These are phyloP conservation scores for Nyctalus aviator DNA, from an alignment of 2,797 vertebrate species.

Conservation along the genomic window DNA sequence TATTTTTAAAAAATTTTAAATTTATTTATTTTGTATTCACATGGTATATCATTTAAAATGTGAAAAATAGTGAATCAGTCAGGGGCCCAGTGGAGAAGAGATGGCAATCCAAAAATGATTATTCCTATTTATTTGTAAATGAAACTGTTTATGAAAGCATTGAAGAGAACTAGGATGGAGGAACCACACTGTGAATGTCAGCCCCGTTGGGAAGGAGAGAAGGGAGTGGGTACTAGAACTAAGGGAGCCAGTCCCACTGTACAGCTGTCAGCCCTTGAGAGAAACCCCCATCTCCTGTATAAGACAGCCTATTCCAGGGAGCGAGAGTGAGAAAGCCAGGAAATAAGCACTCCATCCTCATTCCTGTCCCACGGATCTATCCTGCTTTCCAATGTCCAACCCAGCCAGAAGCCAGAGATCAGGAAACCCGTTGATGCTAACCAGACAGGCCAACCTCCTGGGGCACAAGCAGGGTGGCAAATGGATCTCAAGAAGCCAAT, in stretches of 20 bases:
- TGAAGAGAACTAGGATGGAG: neutral
- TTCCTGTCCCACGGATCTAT: neutral
- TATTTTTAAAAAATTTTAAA: neutral
- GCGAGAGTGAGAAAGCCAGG: neutral
- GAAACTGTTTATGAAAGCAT: slow-evolving; percentile 1
- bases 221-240: neutral
- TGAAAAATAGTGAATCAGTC: neutral
- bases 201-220: neutral
- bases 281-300: neutral
- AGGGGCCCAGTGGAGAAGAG: neutral
- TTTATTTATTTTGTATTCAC: neutral
- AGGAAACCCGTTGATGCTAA: neutral
- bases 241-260: fast-evolving
- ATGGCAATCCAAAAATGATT: slow-evolving; percentile 18
- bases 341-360: neutral
- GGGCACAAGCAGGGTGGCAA: neutral
- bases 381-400: neutral
- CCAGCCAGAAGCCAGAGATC: neutral
- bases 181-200: neutral
- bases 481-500: neutral
- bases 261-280: neutral
- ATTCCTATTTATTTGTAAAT: neutral
- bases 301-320: neutral
- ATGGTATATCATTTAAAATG: slow-evolving; percentile 15
- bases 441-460: neutral